Percentiles rank a stretch among this genome's conserved stretches.
Conservation (phyloP, 2,113 vertebrate species). For the Xyrauchen texanus region DNA sequence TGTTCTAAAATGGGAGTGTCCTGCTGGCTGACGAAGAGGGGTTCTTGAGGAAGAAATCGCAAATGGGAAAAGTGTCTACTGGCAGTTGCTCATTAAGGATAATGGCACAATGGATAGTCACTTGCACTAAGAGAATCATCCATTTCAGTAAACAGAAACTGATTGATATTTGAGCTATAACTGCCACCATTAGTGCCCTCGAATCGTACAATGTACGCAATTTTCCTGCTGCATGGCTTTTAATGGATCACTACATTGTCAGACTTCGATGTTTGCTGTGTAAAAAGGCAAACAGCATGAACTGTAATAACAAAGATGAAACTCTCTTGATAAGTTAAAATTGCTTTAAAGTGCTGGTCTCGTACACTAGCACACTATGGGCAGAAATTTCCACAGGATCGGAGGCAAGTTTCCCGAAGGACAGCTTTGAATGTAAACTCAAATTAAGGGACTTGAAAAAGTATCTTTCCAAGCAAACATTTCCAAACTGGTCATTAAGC, state of each 20-base stretch:
- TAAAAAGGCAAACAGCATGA: slow-evolving; percentile 28
- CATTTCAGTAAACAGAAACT: slow-evolving; percentile 62
- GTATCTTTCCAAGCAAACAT: slow-evolving; percentile 60
- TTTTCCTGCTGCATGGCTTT: slow-evolving; percentile 47
- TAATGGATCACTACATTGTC: slow-evolving; percentile 43
- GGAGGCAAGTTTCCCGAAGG: slow-evolving; percentile 46
- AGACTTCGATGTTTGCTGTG: slow-evolving; percentile 12
- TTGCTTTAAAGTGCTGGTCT: slow-evolving; percentile 36
- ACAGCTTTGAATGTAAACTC: slow-evolving; percentile 38
- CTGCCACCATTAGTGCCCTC: slow-evolving; percentile 51
- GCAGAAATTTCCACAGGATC: slow-evolving; percentile 21
- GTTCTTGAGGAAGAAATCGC: slow-evolving; percentile 56
- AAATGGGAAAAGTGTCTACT: slow-evolving; percentile 47
- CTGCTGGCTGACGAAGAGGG: slow-evolving; percentile 57
- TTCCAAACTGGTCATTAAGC: slow-evolving; percentile 57
- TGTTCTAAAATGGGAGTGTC: slow-evolving; percentile 55
- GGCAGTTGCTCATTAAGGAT: slow-evolving; percentile 61
- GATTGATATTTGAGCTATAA: slow-evolving; percentile 60
- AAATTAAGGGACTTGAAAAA: slow-evolving; percentile 54
- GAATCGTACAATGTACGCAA: slow-evolving; percentile 44
- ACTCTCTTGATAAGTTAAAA: slow-evolving; percentile 27
- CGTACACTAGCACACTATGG: background rate
- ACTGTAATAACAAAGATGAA: slow-evolving; percentile 20
- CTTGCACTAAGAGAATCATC: slow-evolving; percentile 59
- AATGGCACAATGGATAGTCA: slow-evolving; percentile 58